Conservation (phyloP, 37 sponge, comb jelly and placozoan genomes). For the Theonella swinhoei region DNA sequence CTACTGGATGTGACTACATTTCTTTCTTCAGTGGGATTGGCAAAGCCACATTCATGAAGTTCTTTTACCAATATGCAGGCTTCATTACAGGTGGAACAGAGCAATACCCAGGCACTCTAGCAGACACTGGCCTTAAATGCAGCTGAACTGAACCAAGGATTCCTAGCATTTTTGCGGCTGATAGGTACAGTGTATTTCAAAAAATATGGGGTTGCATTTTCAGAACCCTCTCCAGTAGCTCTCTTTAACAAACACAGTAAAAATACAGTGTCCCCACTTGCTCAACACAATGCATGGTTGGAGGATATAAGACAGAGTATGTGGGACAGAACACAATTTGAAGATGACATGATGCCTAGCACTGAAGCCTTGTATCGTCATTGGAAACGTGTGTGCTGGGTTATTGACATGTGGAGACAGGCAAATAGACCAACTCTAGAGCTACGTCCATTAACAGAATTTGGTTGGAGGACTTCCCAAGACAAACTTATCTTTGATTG, state of each 20-base stretch:
- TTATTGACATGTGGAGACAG: constrained; percentile 34
- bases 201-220: constrained; percentile 9
- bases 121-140: background rate
- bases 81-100: constrained; percentile 33
- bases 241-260: background rate
- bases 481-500: constrained; percentile 12
- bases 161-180: constrained; percentile 26
- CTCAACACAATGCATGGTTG: constrained; percentile 23
- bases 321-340: constrained; percentile 24
- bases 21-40: constrained; percentile 23
- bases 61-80: constrained; percentile 27
- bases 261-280: background rate
- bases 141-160: background rate
- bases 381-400: constrained; percentile 44
- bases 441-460: background rate
- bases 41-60: constrained; percentile 28
- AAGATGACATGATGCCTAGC: constrained; percentile 44
- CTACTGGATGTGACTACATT: constrained; percentile 28
- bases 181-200: constrained; percentile 40
- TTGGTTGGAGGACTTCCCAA: constrained; percentile 15
- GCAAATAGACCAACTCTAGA: constrained; percentile 7
- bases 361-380: constrained; percentile 5
- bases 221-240: background rate
- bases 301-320: constrained; percentile 30
- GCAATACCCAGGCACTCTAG: constrained; percentile 6